Evolutionary conservation across 2,888 invertebrate genomes (phyloP).

Genomic region (Dascillus cervinus): DNA sequence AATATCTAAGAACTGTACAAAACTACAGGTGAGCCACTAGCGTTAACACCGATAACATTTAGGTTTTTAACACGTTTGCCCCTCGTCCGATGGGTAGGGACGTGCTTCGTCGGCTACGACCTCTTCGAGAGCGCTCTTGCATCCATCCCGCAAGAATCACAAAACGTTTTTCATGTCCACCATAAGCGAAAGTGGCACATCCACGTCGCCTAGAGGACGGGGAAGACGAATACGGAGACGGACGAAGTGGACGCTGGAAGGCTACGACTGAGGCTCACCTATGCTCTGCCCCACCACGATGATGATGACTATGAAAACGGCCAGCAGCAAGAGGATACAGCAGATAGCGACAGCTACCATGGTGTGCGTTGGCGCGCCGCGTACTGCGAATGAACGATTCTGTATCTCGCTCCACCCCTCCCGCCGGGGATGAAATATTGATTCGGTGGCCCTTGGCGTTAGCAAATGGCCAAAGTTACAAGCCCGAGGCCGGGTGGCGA

Average conservation of each 20-base stretch:
- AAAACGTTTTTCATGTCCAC: conserved; percentile 2
- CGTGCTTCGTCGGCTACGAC: conserved; percentile 12
- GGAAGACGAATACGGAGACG: conserved; percentile 12
- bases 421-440: conserved; percentile 40
- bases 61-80: too few species aligned
- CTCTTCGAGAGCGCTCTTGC: conserved; percentile 10
- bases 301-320: conserved; percentile 75
- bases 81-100: too few species aligned
- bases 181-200: conserved; percentile 7
- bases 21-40: conserved; percentile 14
- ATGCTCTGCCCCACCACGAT: conserved; percentile 74
- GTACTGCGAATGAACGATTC: conserved; percentile 18
- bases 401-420: conserved; percentile 37
- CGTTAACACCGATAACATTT: conserved; percentile 15
- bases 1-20: conserved; percentile 14
- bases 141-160: background rate
- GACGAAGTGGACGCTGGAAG: conserved; percentile 9
- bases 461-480: conserved; percentile 29
- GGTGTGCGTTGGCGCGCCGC: conserved; percentile 29
- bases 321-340: conserved; percentile 71
- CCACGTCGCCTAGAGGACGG: conserved; percentile 10
- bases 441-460: conserved; percentile 33
- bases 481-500: conserved; percentile 19
- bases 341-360: conserved; percentile 82
- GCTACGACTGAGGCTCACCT: conserved; percentile 42